Conservation (phyloP, 1,140 invertebrate species). For the Drosophila prosaltans region DNA sequence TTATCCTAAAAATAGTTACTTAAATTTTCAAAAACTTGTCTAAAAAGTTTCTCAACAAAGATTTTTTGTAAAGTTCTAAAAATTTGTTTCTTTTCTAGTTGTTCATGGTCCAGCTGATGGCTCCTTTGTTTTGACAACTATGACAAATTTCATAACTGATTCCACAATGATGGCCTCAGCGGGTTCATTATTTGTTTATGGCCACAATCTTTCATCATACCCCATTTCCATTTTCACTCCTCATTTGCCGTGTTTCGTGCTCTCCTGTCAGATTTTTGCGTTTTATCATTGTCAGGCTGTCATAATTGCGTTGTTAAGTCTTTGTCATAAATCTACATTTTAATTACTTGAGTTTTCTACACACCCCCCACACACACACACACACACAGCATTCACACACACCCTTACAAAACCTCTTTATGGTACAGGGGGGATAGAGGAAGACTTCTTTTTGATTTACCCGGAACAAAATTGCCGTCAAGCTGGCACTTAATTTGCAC, state of each 20-base stretch:
- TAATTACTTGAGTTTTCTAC: slow-evolving; percentile 56
- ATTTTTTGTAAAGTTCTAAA: neutral
- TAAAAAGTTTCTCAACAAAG: too few species aligned
- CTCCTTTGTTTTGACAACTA: slow-evolving; percentile 1
- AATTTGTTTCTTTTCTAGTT: neutral
- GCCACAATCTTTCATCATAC: slow-evolving; percentile 1
- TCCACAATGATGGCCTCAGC: neutral
- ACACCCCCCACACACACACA: neutral
- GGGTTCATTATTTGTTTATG: slow-evolving; percentile 13
- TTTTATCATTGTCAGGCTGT: slow-evolving; percentile 50
- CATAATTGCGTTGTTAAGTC: slow-evolving; percentile 67
- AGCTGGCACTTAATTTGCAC: slow-evolving; percentile 25
- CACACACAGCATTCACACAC: neutral
- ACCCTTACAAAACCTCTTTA: slow-evolving; percentile 2
- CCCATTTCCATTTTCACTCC: neutral
- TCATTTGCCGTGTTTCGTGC: neutral
- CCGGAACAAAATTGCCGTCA: slow-evolving; percentile 25
- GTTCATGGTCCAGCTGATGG: neutral
- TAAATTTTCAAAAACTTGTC: too few species aligned
- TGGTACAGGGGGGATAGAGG: neutral
- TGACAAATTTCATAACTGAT: slow-evolving; percentile 1
- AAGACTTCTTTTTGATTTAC: slow-evolving; percentile 46
- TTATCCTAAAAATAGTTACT: too few species aligned
- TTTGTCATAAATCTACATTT: slow-evolving; percentile 71
- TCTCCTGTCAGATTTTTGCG: neutral